Conservation (phyloP, 2,888 invertebrate species). For the Ectemnius lituratus region DNA sequence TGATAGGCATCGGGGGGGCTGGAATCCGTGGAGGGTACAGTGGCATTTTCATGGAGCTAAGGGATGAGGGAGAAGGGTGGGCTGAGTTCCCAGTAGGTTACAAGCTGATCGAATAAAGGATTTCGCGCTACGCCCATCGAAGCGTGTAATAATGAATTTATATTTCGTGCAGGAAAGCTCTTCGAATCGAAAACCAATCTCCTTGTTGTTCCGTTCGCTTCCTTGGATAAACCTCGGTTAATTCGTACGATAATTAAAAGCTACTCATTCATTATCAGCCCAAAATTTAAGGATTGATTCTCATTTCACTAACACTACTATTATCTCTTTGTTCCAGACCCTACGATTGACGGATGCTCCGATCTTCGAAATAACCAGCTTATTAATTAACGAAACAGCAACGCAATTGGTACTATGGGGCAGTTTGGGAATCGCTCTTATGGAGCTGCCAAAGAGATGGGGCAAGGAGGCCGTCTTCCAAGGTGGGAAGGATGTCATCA, state of each 20-base stretch:
- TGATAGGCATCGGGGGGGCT: slow-evolving; percentile 44
- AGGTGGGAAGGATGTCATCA: slow-evolving; percentile 83
- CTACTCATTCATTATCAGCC: too few relatives aligned
- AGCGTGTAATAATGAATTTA: slow-evolving; percentile 69
- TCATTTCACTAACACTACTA: slow-evolving; percentile 9
- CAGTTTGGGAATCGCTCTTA: slow-evolving; percentile 83
- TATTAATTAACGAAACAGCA: slow-evolving; percentile 83
- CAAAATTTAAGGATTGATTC: neutral
- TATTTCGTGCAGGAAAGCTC: slow-evolving; percentile 50
- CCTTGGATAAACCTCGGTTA: neutral
- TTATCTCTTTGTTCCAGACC: slow-evolving; percentile 80
- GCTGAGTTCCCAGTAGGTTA: slow-evolving; percentile 30
- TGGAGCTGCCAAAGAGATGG: slow-evolving; percentile 86
- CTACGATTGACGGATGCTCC: slow-evolving; percentile 85
- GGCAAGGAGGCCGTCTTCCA: slow-evolving; percentile 85
- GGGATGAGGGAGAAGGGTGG: slow-evolving; percentile 28
- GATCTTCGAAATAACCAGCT: slow-evolving; percentile 83
- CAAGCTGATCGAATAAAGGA: slow-evolving; percentile 51
- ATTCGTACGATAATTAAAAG: too few relatives aligned
- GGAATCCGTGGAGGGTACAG: slow-evolving; percentile 7
- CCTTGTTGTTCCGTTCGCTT: slow-evolving; percentile 24
- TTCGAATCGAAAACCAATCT: slow-evolving; percentile 16
- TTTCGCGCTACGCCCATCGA: slow-evolving; percentile 55
- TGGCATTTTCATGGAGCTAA: slow-evolving; percentile 13
- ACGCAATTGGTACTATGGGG: slow-evolving; percentile 86